phyloP scores from a whole-genome alignment of 2,113 vertebrate species.

The Megaceryle torquata region DNA sequence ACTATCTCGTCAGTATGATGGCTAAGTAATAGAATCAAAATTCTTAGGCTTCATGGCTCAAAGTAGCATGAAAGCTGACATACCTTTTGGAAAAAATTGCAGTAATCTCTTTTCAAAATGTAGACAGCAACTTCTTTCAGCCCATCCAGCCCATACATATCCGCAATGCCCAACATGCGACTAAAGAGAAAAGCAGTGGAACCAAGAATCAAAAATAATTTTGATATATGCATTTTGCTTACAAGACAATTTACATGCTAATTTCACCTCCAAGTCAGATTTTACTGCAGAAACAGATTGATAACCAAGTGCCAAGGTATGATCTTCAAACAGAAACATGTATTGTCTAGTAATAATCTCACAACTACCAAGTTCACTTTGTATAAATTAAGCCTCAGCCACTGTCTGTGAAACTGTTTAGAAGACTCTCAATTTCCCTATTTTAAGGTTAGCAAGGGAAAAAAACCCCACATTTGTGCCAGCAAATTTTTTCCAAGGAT shows the following conservation, averaged over 20 bases:
- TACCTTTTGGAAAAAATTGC: constrained; percentile 95
- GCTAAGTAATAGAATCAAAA: neutral
- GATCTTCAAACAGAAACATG: neutral
- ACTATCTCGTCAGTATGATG: neutral
- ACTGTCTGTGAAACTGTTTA: neutral
- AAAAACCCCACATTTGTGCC: neutral
- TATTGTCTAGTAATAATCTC: neutral
- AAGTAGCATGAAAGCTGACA: neutral
- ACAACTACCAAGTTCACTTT: neutral
- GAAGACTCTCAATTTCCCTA: neutral
- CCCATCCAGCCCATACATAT: constrained; percentile 94
- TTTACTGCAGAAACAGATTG: neutral
- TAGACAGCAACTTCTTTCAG: constrained; percentile 89
- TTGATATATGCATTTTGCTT: neutral
- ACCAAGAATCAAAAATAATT: neutral
- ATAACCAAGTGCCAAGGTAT: neutral
- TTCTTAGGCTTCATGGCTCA: neutral
- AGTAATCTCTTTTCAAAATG: constrained; percentile 91
- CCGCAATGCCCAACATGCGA: constrained; percentile 85
- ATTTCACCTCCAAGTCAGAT: neutral
- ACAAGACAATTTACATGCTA: neutral
- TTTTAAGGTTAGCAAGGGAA: neutral
- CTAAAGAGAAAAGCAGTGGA: constrained; percentile 71
- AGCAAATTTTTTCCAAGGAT: neutral
- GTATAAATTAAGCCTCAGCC: neutral